These are phyloP conservation scores for Ptyas mucosa DNA, from an alignment of 2,113 vertebrate genomes.

Conservation along the genomic window DNA sequence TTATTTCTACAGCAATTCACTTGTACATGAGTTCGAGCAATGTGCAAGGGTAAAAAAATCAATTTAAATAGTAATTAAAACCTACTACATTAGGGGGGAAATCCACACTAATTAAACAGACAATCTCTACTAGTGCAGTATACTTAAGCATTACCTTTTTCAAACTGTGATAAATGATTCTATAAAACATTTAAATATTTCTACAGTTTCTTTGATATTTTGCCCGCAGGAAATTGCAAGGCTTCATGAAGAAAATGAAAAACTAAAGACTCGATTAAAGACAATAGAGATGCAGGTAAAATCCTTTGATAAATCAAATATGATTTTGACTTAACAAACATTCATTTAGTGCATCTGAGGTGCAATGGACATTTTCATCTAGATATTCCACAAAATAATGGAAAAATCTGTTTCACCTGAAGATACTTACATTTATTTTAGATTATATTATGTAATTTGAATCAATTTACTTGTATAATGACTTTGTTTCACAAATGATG, in stretches of 20 bases:
- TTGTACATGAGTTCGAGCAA: neutral
- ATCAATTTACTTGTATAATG: neutral
- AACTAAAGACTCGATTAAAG: slow-evolving; percentile 81
- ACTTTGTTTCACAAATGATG: neutral
- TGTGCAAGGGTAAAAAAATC: neutral
- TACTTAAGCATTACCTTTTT: neutral
- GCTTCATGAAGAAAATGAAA: slow-evolving; percentile 93
- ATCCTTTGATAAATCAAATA: neutral
- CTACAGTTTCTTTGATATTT: slow-evolving; percentile 7
- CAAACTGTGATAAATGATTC: neutral
- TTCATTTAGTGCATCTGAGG: neutral
- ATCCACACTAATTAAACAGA: neutral
- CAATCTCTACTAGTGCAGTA: neutral
- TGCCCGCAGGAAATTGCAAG: slow-evolving; percentile 80
- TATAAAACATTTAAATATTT: neutral
- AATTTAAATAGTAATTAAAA: neutral
- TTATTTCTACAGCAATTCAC: neutral
- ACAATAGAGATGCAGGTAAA: slow-evolving; percentile 86
- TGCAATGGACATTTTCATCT: neutral
- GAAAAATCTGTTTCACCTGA: neutral
- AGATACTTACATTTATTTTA: neutral
- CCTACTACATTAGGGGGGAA: neutral
- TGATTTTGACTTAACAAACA: neutral
- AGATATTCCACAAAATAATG: neutral
- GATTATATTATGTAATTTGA: neutral